Evolutionary conservation across 2,888 invertebrate genomes (phyloP).

Genomic region (Cephus nigrinus): DNA sequence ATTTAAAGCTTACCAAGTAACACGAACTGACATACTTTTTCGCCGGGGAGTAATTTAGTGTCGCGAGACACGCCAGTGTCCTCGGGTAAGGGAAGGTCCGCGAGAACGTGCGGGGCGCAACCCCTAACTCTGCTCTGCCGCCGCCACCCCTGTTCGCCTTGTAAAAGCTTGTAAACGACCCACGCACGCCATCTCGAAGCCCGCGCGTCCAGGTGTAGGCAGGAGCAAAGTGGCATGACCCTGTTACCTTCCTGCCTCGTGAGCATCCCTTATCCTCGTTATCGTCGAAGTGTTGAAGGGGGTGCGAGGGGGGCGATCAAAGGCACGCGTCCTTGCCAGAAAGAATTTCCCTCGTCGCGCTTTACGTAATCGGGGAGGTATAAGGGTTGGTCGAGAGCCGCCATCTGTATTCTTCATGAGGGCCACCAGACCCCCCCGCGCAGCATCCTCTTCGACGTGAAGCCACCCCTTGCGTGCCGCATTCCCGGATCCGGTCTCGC

Average conservation of each 20-base stretch:
- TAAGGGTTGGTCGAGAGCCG: conserved; percentile 26
- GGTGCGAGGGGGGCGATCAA: conserved; percentile 25
- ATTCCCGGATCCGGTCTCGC: conserved; percentile 12
- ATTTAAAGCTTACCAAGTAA: conserved; percentile 44
- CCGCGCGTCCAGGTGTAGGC: not conserved
- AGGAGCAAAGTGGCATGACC: not conserved
- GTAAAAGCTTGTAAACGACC: not conserved
- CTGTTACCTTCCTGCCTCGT: not conserved
- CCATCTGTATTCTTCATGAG: conserved; percentile 8
- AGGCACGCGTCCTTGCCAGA: conserved; percentile 31
- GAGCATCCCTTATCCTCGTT: not conserved
- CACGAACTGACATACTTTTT: conserved; percentile 29
- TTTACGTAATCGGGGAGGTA: conserved; percentile 30
- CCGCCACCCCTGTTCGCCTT: not conserved
- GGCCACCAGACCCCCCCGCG: not conserved
- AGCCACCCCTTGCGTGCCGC: not conserved
- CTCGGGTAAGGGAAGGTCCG: too few relatives aligned
- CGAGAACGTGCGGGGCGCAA: too few relatives aligned
- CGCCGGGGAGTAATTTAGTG: conserved; percentile 40
- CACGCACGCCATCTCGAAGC: not conserved
- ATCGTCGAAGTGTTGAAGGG: not conserved
- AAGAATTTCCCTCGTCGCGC: conserved; percentile 34
- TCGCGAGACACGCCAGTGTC: conserved; percentile 32
- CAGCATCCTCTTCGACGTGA: not conserved
- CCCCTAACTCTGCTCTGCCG: not conserved